Evolutionary conservation across 2,888 invertebrate genomes (phyloP).

Genomic region (Unio delphinus): DNA sequence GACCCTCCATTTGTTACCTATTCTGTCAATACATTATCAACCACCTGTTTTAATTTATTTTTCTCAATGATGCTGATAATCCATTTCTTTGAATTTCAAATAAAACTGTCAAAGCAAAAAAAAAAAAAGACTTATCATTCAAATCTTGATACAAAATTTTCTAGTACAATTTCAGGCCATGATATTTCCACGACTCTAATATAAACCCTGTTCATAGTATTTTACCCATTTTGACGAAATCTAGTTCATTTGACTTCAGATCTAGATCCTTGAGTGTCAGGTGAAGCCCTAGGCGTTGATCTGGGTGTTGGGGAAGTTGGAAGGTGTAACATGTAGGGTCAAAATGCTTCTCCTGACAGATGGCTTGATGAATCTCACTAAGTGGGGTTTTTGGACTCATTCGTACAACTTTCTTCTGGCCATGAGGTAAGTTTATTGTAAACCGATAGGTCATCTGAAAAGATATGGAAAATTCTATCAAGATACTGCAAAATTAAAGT

Average conservation of each 20-base stretch:
- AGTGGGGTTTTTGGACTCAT: slow-evolving; percentile 81
- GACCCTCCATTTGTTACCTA: no score
- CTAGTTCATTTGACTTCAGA: slow-evolving; percentile 49
- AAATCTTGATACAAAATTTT: no score
- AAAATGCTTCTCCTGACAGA: slow-evolving; percentile 82
- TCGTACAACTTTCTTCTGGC: slow-evolving; percentile 84
- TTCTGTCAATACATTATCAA: no score
- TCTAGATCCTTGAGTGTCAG: slow-evolving; percentile 47
- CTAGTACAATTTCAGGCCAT: not conserved
- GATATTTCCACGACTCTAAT: not conserved
- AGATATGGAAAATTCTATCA: not conserved
- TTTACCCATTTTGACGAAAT: slow-evolving; percentile 47
- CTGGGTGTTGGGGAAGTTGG: slow-evolving; percentile 80
- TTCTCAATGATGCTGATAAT: no score
- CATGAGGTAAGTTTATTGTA: slow-evolving; percentile 83
- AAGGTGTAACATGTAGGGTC: slow-evolving; percentile 81
- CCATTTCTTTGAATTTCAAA: no score
- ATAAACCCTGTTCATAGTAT: not conserved
- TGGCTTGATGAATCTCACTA: slow-evolving; percentile 80
- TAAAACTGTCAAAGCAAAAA: not conserved
- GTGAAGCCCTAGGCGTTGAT: slow-evolving; percentile 34
- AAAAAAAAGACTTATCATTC: no score
- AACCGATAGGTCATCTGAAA: slow-evolving; percentile 70
- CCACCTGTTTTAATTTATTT: no score
- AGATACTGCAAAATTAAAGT: no score